Base-by-base conservation (phyloP, 1,140 invertebrate genomes). In the Danaus plexippus region DNA sequence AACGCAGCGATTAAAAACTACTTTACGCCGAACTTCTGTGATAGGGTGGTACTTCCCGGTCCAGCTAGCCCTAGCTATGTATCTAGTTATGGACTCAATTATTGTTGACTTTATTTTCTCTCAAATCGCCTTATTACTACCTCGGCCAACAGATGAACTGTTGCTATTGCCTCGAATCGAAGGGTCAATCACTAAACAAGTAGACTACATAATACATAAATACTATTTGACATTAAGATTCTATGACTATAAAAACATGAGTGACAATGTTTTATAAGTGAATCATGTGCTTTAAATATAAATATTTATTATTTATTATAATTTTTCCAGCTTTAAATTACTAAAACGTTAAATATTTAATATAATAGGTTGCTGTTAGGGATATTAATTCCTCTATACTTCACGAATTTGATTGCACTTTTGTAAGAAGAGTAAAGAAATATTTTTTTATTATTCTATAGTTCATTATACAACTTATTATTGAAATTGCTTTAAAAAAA, bases 41-140 rank as follows among this genome's bases (percentile, higher is more conserved):
- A n/a, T n/a, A n/a, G n/a, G n/a, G n/a, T n/a, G n/a, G n/a, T n/a
- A n/a, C n/a, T n/a, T n/a, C n/a, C n/a, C n/a, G n/a, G n/a, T n/a
- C n/a, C n/a, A n/a, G n/a, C n/a, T n/a, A n/a, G n/a, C n/a, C n/a
- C n/a, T n/a, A n/a, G n/a, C n/a, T 83, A 81, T 85, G 83, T 85
- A 80, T 85, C 78, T 85, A 80, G 77, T 76, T 75, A 75, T 70
- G 64, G 67, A 61, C 65, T 76, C 80, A 78, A 82, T 82, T 77
- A 81, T 82, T 83, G 82, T 83, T 81, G 77, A 67, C 69, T 75
- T 77, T 72, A 70, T 62, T 72, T 74, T 62, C 71, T 74, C 59
- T 54, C 44, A 66, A 67, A 79, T 75, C 70, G 64, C 67, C 74
- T 79, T 83, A 76, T 80, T 81, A 75, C 68, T 61, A 64, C 63